phyloP scores from a whole-genome alignment of 1,140 invertebrate genomes.

The Drosophila arawakana region DNA sequence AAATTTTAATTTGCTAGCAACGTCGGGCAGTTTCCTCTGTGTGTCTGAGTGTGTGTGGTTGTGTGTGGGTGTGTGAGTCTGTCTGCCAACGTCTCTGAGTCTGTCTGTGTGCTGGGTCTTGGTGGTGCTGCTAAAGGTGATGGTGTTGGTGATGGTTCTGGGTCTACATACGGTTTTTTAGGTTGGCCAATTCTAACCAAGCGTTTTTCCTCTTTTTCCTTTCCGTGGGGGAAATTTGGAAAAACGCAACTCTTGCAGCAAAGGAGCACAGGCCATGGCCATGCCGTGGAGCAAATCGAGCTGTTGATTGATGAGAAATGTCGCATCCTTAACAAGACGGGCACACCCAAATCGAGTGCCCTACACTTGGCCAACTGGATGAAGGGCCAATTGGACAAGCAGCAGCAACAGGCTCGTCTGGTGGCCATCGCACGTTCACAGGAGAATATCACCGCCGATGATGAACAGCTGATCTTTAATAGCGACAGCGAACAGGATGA shows the following conservation, averaged over 20 bases:
- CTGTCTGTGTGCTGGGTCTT: not conserved
- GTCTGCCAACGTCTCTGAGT: too few relatives aligned
- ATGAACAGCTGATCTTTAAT: conserved; percentile 76
- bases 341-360: conserved; percentile 86
- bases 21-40: conserved; percentile 33
- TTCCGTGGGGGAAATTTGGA: not conserved
- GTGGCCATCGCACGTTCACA: conserved; percentile 71
- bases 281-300: conserved; percentile 85
- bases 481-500: conserved; percentile 85
- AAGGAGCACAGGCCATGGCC: conserved; percentile 41
- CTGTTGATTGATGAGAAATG: conserved; percentile 87
- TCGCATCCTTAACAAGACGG: conserved; percentile 86
- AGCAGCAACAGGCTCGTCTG: conserved; percentile 79
- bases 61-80: not conserved
- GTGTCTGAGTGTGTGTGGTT: conserved; percentile 20
- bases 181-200: conserved; percentile 21
- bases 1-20: conserved; percentile 76
- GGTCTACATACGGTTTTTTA: not conserved
- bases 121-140: not conserved
- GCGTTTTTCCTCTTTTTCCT: not conserved
- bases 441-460: conserved; percentile 72
- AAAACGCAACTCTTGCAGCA: conserved; percentile 32
- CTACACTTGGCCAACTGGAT: conserved; percentile 90
- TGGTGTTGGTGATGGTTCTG: not conserved
- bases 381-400: conserved; percentile 86